Conservation (phyloP, 2,888 invertebrate genomes). For the Megamerina dolium region DNA sequence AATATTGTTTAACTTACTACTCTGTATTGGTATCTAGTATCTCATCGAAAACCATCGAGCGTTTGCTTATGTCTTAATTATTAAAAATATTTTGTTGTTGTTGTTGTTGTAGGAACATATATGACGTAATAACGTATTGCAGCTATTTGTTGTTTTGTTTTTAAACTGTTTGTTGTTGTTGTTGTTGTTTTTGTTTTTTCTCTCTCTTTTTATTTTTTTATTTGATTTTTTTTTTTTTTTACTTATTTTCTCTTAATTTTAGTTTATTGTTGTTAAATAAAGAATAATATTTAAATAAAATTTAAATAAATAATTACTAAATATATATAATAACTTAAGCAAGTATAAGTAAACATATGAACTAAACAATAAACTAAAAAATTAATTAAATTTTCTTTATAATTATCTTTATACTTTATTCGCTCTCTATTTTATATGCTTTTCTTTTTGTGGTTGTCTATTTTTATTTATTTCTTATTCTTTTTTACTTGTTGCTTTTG, state of each 20-base stretch:
- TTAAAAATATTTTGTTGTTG: conserved; percentile 19
- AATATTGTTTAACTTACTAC: no score
- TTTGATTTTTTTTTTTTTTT: no score
- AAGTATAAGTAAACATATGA: no score
- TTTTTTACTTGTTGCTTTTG: conserved; percentile 12
- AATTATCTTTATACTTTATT: no score
- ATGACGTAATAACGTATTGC: conserved; percentile 51
- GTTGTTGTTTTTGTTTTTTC: no score
- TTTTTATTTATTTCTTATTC: conserved; percentile 13
- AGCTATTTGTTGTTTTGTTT: conserved; percentile 37
- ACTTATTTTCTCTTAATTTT: no score
- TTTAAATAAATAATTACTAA: background rate
- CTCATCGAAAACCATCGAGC: no score
- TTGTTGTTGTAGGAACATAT: conserved; percentile 49
- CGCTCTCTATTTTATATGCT: conserved; percentile 2
- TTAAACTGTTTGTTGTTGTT: background rate
- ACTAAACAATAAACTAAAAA: no score
- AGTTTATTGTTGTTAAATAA: background rate
- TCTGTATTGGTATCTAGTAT: no score
- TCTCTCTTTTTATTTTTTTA: no score
- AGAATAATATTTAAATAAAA: background rate
- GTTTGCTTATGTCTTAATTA: conserved; percentile 13
- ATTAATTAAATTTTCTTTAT: no score
- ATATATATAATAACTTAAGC: background rate
- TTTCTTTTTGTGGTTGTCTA: conserved; percentile 8